Evolutionary conservation across 2,888 invertebrate species (phyloP).

Genomic region (Catocala nupta): DNA sequence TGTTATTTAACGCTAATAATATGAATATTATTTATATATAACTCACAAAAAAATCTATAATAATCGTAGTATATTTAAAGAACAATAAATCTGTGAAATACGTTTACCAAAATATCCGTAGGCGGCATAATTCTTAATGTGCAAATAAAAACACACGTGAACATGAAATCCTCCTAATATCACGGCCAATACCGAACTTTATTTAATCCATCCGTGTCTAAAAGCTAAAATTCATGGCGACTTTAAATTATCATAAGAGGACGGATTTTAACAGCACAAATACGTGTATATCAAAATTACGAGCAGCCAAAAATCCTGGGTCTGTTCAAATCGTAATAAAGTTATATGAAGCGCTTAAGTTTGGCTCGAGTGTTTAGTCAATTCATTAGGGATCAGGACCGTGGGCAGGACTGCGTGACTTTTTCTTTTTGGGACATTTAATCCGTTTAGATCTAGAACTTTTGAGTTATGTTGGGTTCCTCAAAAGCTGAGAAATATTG

Average conservation of each 20-base stretch:
- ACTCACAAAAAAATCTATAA: no score
- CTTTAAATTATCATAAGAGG: slow-evolving; percentile 56
- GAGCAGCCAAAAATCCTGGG: slow-evolving; percentile 9
- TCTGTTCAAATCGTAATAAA: slow-evolving; percentile 28
- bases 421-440: slow-evolving; percentile 24
- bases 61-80: no score
- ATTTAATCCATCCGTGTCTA: slow-evolving; percentile 21
- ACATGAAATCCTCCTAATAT: slow-evolving; percentile 1
- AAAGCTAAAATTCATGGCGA: slow-evolving; percentile 42
- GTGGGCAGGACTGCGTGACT: slow-evolving; percentile 22
- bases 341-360: slow-evolving; percentile 36
- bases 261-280: slow-evolving; percentile 22
- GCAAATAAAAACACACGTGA: background rate
- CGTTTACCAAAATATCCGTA: no score
- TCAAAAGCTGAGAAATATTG: background rate
- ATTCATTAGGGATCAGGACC: slow-evolving; percentile 66
- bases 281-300: slow-evolving; percentile 23
- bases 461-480: slow-evolving; percentile 12
- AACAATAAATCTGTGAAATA: no score
- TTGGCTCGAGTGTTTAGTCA: slow-evolving; percentile 57
- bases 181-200: slow-evolving; percentile 20
- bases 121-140: no score
- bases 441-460: slow-evolving; percentile 21
- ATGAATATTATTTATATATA: no score
- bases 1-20: background rate